Evolutionary conservation across 1,140 invertebrate genomes (phyloP).

Genomic region (Nixonia krombeini): DNA sequence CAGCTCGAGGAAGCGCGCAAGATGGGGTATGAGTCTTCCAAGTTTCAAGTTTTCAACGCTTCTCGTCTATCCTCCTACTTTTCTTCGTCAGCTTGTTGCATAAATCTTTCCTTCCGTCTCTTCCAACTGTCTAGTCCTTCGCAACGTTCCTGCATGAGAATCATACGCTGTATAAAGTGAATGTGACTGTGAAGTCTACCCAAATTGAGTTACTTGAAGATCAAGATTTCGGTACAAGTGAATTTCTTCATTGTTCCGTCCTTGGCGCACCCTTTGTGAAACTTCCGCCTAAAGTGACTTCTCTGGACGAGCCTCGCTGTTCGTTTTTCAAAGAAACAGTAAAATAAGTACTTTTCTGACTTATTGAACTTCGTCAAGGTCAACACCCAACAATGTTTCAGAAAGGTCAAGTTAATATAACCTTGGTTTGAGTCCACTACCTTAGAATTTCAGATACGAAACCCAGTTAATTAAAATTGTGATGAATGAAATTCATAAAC

Average conservation of each 20-base stretch:
- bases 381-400: no score
- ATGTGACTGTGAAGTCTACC: slow-evolving; percentile 22
- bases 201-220: slow-evolving; percentile 26
- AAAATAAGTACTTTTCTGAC: no score
- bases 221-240: slow-evolving; percentile 9
- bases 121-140: slow-evolving; percentile 12
- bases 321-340: no score
- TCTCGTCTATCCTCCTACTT: slow-evolving; percentile 26
- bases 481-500: no score
- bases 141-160: slow-evolving; percentile 13
- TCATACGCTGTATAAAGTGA: slow-evolving; percentile 18
- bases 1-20: slow-evolving; percentile 23
- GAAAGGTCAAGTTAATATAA: no score
- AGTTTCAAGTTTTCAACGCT: slow-evolving; percentile 46
- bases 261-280: slow-evolving; percentile 5
- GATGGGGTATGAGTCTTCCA: slow-evolving; percentile 15
- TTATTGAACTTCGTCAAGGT: no score
- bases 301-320: neutral
- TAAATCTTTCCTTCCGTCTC: slow-evolving; percentile 27
- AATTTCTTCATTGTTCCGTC: slow-evolving; percentile 13
- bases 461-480: no score
- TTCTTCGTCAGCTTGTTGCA: slow-evolving; percentile 33
- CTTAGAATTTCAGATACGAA: no score
- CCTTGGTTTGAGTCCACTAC: no score
- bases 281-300: slow-evolving; percentile 15